Conservation (phyloP, 2,888 invertebrate genomes). For the Xylota sylvarum region DNA sequence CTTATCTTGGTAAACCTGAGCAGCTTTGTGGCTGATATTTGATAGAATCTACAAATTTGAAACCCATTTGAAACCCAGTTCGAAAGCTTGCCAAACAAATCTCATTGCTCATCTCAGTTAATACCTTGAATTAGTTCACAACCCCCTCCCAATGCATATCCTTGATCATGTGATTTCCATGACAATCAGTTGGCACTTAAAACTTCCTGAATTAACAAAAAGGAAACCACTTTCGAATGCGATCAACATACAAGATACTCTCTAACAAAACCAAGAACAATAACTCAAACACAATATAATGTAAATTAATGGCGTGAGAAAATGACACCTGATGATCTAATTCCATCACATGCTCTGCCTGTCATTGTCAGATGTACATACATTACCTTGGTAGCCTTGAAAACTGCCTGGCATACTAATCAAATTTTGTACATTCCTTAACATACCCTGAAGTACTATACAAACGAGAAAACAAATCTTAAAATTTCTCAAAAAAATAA, state of each 20-base stretch:
- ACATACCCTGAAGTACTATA: background rate
- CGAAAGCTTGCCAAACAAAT: too few relatives aligned
- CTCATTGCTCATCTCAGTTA: too few relatives aligned
- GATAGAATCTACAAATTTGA: too few relatives aligned
- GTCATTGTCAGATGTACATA: slow-evolving; percentile 11
- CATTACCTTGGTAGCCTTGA: slow-evolving; percentile 10
- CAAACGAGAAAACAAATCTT: slow-evolving; percentile 6
- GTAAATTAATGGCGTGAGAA: slow-evolving; percentile 46
- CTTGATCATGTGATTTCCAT: background rate
- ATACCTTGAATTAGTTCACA: too few relatives aligned
- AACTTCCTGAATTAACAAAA: background rate
- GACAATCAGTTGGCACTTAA: background rate
- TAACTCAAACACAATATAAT: slow-evolving; percentile 9
- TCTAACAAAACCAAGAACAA: slow-evolving; percentile 22
- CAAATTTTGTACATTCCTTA: background rate
- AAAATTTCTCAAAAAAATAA: slow-evolving; percentile 3
- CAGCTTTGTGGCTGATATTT: too few relatives aligned
- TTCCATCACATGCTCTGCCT: slow-evolving; percentile 6
- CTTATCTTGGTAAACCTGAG: too few relatives aligned
- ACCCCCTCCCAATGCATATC: background rate
- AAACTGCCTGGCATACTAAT: slow-evolving; percentile 13
- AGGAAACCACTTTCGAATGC: slow-evolving; percentile 16
- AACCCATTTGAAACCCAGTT: too few relatives aligned
- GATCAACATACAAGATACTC: slow-evolving; percentile 30
- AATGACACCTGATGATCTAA: slow-evolving; percentile 54